phyloP scores from a whole-genome alignment of 2,113 vertebrate species.

The Girardinichthys multiradiatus region DNA sequence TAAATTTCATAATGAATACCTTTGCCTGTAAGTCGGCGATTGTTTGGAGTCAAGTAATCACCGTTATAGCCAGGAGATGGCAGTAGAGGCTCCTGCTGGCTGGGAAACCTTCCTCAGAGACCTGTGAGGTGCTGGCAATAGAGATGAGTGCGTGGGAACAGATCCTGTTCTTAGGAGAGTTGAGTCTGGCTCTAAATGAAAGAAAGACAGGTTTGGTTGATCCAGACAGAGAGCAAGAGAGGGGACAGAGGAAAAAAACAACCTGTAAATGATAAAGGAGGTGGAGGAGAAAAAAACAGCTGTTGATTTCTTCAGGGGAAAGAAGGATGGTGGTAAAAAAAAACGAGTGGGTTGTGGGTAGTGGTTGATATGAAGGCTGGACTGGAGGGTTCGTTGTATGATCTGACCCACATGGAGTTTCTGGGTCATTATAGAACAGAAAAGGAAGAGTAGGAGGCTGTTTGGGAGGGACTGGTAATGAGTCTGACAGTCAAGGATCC shows the following conservation, averaged over 20 bases:
- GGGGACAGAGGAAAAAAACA: background rate
- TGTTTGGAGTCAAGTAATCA: background rate
- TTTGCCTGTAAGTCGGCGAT: background rate
- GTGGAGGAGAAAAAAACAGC: slow-evolving; percentile 10
- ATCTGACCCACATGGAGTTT: slow-evolving; percentile 68
- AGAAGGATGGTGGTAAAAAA: slow-evolving; percentile 5
- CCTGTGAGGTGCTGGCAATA: slow-evolving; percentile 26
- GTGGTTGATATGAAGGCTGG: slow-evolving; percentile 12
- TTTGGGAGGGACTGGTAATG: slow-evolving; percentile 34
- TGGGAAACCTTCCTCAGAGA: background rate
- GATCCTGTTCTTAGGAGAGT: slow-evolving; percentile 35
- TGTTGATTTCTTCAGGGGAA: slow-evolving; percentile 11
- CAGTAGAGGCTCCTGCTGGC: slow-evolving; percentile 50
- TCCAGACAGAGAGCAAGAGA: background rate
- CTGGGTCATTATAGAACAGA: slow-evolving; percentile 55
- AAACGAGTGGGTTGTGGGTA: background rate
- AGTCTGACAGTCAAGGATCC: slow-evolving; percentile 30
- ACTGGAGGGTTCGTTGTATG: slow-evolving; percentile 28
- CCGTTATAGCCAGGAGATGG: slow-evolving; percentile 55
- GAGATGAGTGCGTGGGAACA: slow-evolving; percentile 47
- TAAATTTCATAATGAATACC: background rate
- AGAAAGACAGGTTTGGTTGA: slow-evolving; percentile 14
- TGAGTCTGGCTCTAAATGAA: slow-evolving; percentile 32
- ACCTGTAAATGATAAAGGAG: slow-evolving; percentile 20
- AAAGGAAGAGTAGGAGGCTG: slow-evolving; percentile 15